These are phyloP conservation scores for Sinosuthora webbiana DNA, from an alignment of 2,113 vertebrate genomes.

Conservation along the genomic window DNA sequence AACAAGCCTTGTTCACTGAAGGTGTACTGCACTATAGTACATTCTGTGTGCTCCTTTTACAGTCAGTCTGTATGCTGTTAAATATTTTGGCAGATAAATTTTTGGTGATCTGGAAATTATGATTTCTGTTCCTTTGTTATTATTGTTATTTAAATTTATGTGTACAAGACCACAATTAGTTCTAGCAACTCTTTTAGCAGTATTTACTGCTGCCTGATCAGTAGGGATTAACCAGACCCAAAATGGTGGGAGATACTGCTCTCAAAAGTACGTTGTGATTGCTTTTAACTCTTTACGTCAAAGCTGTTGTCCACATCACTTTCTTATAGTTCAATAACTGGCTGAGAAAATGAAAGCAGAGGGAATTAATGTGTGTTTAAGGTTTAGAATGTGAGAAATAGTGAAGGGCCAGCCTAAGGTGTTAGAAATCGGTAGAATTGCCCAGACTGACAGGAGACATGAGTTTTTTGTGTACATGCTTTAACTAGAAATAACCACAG, in stretches of 20 bases:
- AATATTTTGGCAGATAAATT: not conserved
- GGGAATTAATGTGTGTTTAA: not conserved
- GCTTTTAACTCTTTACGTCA: not conserved
- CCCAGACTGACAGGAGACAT: not conserved
- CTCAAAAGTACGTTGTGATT: not conserved
- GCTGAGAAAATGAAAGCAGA: not conserved
- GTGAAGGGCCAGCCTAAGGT: not conserved
- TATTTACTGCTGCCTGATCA: not conserved
- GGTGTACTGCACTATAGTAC: not conserved
- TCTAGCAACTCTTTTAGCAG: not conserved
- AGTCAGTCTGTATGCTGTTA: not conserved
- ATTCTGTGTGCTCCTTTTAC: not conserved
- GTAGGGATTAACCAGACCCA: not conserved
- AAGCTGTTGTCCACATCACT: not conserved
- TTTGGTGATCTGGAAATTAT: not conserved
- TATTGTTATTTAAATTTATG: not conserved
- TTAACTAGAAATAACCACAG: not conserved
- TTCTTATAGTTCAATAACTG: not conserved
- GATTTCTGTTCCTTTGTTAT: not conserved
- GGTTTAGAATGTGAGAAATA: not conserved
- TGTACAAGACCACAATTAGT: not conserved
- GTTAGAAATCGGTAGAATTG: not conserved
- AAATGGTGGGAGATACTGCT: not conserved
- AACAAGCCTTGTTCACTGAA: not conserved
- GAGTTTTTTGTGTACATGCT: not conserved